phyloP scores from a whole-genome alignment of 2,113 vertebrate genomes.

The Amphiprion ocellaris region DNA sequence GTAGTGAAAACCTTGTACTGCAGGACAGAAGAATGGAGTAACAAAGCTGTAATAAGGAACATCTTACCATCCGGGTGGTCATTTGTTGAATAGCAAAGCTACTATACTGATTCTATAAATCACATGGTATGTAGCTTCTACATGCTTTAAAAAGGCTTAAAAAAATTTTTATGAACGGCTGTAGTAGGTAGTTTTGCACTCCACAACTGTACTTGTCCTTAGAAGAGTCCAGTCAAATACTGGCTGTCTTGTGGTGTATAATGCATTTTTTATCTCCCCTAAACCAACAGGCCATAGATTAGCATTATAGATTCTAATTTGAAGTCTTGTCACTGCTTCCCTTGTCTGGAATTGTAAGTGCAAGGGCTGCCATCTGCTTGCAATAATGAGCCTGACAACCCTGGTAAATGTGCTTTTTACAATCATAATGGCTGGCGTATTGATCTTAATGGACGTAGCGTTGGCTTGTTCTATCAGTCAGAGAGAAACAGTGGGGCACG shows the following conservation, averaged over 20 bases:
- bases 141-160: neutral
- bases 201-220: conserved; percentile 37
- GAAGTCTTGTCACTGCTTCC: conserved; percentile 93
- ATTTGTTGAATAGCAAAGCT: neutral
- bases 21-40: neutral
- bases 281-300: conserved; percentile 88
- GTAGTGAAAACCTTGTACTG: too few species aligned
- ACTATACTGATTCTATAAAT: neutral
- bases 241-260: conserved; percentile 69
- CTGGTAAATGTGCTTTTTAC: conserved; percentile 94
- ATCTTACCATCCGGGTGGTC: neutral
- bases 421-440: conserved; percentile 91
- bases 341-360: conserved; percentile 87
- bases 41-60: neutral
- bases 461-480: conserved; percentile 87
- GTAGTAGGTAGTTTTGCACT: conserved; percentile 2
- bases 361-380: conserved; percentile 93
- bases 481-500: conserved; percentile 81
- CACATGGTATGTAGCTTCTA: neutral
- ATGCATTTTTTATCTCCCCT: conserved; percentile 85
- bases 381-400: conserved; percentile 95
- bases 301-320: conserved; percentile 99
- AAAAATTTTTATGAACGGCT: neutral
- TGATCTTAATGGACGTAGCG: conserved; percentile 90
- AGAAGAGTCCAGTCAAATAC: conserved; percentile 41